Conservation (phyloP, 2,888 invertebrate species). For the Nematopogon swammerdamellus region DNA sequence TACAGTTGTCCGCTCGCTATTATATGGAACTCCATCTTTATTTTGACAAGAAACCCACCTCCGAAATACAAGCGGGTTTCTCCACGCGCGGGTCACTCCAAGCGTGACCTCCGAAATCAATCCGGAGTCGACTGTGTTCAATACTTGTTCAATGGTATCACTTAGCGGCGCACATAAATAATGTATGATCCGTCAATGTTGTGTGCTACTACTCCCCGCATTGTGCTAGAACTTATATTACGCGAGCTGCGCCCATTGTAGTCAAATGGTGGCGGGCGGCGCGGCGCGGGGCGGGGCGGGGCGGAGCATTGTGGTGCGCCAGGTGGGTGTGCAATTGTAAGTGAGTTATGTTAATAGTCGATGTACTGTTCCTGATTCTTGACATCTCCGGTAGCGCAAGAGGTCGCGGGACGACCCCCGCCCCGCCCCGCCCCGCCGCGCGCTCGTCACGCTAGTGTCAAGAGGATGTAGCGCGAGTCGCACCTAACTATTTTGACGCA, state of each 20-base stretch:
- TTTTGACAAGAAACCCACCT: too few species aligned
- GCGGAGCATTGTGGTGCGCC: constrained; percentile 43
- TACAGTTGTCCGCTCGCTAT: too few species aligned
- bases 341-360: constrained; percentile 9
- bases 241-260: constrained; percentile 15
- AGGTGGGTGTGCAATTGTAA: constrained; percentile 50
- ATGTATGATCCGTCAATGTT: constrained; percentile 40
- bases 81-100: neutral
- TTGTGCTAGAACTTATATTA: constrained; percentile 37
- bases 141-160: neutral
- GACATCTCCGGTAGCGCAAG: constrained; percentile 9
- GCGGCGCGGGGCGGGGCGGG: constrained; percentile 27
- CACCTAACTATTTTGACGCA: too few species aligned
- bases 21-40: too few species aligned
- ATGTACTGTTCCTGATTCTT: constrained; percentile 2
- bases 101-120: neutral
- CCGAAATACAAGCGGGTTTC: too few species aligned
- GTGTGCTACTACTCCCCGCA: constrained; percentile 37
- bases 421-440: constrained; percentile 3
- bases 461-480: too few species aligned
- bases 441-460: too few species aligned
- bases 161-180: constrained; percentile 23
- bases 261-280: constrained; percentile 18
- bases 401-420: constrained; percentile 4
- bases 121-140: too few species aligned